Evolutionary conservation across 2,797 vertebrate genomes (phyloP), one percentile per base, ranked within the genome.

Genomic region (Helostoma temminkii): DNA sequence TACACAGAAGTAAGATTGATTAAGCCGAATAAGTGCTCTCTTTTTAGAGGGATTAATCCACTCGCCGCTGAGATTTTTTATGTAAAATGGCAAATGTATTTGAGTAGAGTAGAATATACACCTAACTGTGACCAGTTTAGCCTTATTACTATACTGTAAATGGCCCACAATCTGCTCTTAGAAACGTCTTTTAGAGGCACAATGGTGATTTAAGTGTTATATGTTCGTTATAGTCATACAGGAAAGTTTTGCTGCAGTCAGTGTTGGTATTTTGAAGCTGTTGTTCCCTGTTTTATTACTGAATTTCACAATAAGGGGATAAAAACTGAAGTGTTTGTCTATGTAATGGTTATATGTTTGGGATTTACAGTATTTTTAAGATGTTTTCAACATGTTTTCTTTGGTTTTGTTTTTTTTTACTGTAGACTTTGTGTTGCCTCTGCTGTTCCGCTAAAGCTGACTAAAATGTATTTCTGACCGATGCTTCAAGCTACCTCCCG

Each of bases 51-150:
- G 55, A 79, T 59, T 25, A 55, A 74, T 70, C 43, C 69, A 15
- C 58, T 55, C 53, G 79, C 83, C 76, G 41, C 80, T 77, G 87
- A 88, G 81, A 81, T 64, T 78, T 62, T 52, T 62, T 86, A 69
- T 90, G 90, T 89, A 80, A 84, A 85, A 87, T 82, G 84, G 68
- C 72, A 80, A 78, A 77, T 86, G 82, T 84, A 81, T 82, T 84
- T 81, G 87, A 89, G 84, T 89, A 89, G 85, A 84, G 71, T 89
- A 90, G 86, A 81, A 69, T 77, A 82, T 82, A 19, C 81, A 85
- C 78, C 89, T 90, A 42, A 85, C 89, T 90, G 89, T 91, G 88
- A 91, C 89, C 90, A 88, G 88, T 87, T 84, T 87, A 83, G 90
- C 90, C 91, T 91, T 90, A 91, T 87, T 81, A 78, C 76, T 82